Base-by-base conservation (phyloP, 2,888 invertebrate genomes). In the Antitype chi region DNA sequence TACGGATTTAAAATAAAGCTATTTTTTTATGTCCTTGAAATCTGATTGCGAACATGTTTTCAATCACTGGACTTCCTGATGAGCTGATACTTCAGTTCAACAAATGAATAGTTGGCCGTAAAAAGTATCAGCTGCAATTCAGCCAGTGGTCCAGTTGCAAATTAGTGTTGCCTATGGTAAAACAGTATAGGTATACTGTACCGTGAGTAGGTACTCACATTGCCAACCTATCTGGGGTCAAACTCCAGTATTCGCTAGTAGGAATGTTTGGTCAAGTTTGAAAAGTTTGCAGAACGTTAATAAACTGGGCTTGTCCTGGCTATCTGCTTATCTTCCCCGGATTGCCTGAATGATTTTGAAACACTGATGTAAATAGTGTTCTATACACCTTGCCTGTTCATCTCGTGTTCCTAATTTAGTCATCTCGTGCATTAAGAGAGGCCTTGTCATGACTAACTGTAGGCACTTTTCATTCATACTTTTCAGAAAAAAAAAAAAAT, bases 1-100 rank as follows among this genome's bases (percentile, higher is more conserved):
- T 64, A 76, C 66, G 59, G 62, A 79, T 72, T 75, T 59, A n/a
- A 70, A 60, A 71, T 76, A 70, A 49, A 71, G 11, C 17, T 71
- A 43, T 52, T 49, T 25, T 13, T 43, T 57, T 32, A 23, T 23
- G 5, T 62, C 68, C n/a, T 20, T 38, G n/a, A 62, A 68, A 20
- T 68, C 32, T 62, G 32, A 32, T 32, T 32, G 11, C 7, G 62
- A n/a, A n/a, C n/a, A 38, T n/a, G 32, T 2, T 38, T 62, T 63
- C 20, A 68, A 38, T 68, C 13, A 68, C n/a, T 38, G 7, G n/a
- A 60, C n/a, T 11, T 68, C 17, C n/a, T n/a, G 17, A 68, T n/a
- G 68, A 67, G 59, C 11, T 17, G 28, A 55, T 59, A 68, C 32
- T 59, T 59, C 6, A 25, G 20, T 47, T 49, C 5, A 23, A 32